Conservation (phyloP, 2,888 invertebrate genomes). For the Dicranocentrus wangi region DNA sequence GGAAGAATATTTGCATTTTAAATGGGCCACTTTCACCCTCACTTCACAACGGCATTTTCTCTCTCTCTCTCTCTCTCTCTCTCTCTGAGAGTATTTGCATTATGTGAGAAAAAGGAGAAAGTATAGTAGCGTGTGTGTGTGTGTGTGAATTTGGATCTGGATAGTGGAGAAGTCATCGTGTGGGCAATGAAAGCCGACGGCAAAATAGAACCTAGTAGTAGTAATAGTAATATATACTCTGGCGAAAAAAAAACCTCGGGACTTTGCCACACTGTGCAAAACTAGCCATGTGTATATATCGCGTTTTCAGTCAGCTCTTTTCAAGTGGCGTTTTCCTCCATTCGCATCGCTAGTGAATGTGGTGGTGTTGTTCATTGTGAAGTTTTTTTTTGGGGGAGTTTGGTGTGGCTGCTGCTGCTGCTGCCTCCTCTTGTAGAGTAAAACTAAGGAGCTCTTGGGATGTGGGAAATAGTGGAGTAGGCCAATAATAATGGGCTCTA, state of each 20-base stretch:
- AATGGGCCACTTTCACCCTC: constrained; percentile 66
- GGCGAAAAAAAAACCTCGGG: neutral
- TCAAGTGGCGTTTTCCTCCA: neutral
- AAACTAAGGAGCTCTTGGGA: neutral
- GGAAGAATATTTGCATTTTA: constrained; percentile 67
- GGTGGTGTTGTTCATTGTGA: constrained; percentile 35
- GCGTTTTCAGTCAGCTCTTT: neutral
- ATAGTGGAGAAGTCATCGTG: constrained; percentile 32
- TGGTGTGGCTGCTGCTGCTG: constrained; percentile 9
- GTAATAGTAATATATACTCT: neutral
- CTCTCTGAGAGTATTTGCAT: neutral
- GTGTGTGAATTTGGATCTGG: no score
- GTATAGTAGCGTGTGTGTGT: constrained; percentile 7
- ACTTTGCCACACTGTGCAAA: neutral
- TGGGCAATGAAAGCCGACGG: constrained; percentile 45
- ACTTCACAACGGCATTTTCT: constrained; percentile 46
- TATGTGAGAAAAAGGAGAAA: neutral
- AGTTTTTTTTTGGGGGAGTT: neutral
- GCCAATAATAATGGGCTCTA: constrained; percentile 41
- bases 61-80: neutral
- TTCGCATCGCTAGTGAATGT: neutral
- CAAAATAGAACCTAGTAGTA: constrained; percentile 1
- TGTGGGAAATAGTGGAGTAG: constrained; percentile 33
- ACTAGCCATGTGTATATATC: neutral
- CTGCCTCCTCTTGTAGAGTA: no score